These are phyloP conservation scores for Coenobita brevimanus DNA, from an alignment of 1,140 invertebrate species.

Conservation along the genomic window DNA sequence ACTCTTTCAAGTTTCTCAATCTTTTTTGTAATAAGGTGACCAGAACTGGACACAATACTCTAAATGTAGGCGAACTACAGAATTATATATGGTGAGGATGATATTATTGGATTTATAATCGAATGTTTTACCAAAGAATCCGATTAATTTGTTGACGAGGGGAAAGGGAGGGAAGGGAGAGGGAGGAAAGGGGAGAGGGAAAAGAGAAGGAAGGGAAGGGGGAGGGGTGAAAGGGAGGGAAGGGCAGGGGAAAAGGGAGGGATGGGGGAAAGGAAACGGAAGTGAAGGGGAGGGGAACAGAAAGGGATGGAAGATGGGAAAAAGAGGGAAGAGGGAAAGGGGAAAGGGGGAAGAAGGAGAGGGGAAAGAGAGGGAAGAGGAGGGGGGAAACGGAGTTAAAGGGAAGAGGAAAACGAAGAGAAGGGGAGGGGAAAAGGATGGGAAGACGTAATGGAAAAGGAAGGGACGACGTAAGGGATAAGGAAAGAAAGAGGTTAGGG, in stretches of 20 bases:
- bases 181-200: no score
- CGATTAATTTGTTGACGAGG: no score
- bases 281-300: not conserved
- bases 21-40: no score
- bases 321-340: slow-evolving; percentile 35
- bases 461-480: not conserved
- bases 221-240: not conserved
- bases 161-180: not conserved
- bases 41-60: no score
- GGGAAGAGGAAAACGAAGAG: slow-evolving; percentile 25
- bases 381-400: slow-evolving; percentile 29
- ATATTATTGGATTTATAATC: no score
- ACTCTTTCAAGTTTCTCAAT: no score
- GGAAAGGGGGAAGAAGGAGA: slow-evolving; percentile 37
- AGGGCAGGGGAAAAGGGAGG: not conserved
- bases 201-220: not conserved
- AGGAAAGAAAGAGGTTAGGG: slow-evolving; percentile 25
- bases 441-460: not conserved
- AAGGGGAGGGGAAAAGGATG: not conserved
- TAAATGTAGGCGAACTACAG: no score
- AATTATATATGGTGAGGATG: no score
- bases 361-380: slow-evolving; percentile 31
- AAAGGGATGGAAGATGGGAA: not conserved
- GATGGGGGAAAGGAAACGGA: not conserved
- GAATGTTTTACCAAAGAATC: no score